Base-by-base conservation (phyloP, 2,113 vertebrate species). In the Menura novaehollandiae region DNA sequence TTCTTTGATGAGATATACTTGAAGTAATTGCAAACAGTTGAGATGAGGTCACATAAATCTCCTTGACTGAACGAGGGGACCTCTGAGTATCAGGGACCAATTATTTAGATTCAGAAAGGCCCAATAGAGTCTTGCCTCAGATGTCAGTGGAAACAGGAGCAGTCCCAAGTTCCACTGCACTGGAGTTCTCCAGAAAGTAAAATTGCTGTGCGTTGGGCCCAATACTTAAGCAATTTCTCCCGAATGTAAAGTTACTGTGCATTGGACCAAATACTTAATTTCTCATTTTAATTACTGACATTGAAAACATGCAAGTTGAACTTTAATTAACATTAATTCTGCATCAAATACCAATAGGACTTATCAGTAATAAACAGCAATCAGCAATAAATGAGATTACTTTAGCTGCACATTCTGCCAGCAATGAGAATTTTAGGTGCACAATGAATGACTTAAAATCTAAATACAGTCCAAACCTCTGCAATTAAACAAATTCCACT, bases 311-410 rank as follows among this genome's bases (percentile, higher is more conserved):
- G 52, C 11, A 69, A 55, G 18, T 28, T 90, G 81, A 94, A 91
- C 33, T 27, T 85, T 75, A 92, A 95, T 84, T 78, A 92, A 52
- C 74, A 91, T 47, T 89, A 94, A 91, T 96, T n/a, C 41, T 85
- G 37, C 33, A 77, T 78, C 80, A 93, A 89, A 87, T 63, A 87
- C 33, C 19, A 74, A 32, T n/a, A 62, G 7, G 15, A 23, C 17
- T 95, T 96, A 91, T 93, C 89, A 91, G 72, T 33, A 88, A 93
- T 60, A 94, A 81, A 76, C 73, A 88, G 15, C 17, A 84, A 94
- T 91, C 53, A 73, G 11, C 30, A 71, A 78, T 33, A 95, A 92
- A 89, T 52, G 33, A 55, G 37, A 85, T 55, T 74, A 76, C 7
- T 81, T 85, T 86, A 71, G 19, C 22, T 87, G 30, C 60, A 69